These are phyloP conservation scores for Falcunculus frontatus DNA, from an alignment of 2,113 vertebrate species.

Conservation along the genomic window DNA sequence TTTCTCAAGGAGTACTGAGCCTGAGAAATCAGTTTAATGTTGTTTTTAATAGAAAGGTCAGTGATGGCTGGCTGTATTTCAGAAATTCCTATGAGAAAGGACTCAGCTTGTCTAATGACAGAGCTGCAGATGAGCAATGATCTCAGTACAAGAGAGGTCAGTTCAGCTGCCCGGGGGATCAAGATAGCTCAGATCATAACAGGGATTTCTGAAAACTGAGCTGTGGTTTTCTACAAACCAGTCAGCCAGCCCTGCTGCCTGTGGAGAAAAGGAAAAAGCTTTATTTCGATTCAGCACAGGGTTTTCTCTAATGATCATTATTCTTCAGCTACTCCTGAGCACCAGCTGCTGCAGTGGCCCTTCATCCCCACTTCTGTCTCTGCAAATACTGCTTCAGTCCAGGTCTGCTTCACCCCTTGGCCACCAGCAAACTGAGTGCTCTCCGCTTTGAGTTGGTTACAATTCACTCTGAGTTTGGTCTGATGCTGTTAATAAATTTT, in stretches of 20 bases:
- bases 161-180: background rate
- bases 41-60: slow-evolving; percentile 57
- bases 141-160: background rate
- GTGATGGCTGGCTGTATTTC: slow-evolving; percentile 26
- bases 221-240: background rate
- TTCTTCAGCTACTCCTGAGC: background rate
- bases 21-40: slow-evolving; percentile 30
- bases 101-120: background rate
- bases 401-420: background rate
- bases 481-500: background rate
- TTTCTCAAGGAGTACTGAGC: slow-evolving; percentile 35
- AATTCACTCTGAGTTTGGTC: background rate
- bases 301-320: background rate
- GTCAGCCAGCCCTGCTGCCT: background rate
- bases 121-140: slow-evolving; percentile 1
- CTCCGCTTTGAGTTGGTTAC: background rate
- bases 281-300: background rate
- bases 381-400: background rate
- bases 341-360: background rate
- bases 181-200: background rate
- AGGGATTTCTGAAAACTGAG: background rate
- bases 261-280: background rate
- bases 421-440: background rate
- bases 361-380: background rate
- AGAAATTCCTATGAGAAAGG: slow-evolving; percentile 35